phyloP scores from a whole-genome alignment of 2,888 invertebrate species.

The Halictus quadricinctus region DNA sequence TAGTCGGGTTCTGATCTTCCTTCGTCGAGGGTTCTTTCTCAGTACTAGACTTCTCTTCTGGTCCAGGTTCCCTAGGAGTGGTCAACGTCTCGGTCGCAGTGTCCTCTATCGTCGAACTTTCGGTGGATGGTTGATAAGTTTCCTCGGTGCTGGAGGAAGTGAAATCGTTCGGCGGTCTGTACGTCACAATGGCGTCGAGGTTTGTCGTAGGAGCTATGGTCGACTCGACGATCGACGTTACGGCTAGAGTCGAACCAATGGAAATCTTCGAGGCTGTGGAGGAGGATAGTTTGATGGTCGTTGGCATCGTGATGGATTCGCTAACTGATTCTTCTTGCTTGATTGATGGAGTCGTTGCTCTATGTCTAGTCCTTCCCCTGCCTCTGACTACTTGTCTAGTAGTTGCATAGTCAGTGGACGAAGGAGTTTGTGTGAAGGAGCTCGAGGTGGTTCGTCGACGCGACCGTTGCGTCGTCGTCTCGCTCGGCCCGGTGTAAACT shows the following conservation, averaged over 20 bases:
- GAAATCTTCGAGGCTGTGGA: not conserved
- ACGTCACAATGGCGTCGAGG: not conserved
- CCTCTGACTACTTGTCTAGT: not conserved
- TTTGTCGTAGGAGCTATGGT: not conserved
- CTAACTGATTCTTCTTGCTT: not conserved
- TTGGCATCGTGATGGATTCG: not conserved
- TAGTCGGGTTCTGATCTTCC: not conserved
- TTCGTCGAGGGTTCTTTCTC: not conserved
- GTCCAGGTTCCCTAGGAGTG: not conserved
- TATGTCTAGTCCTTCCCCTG: not conserved
- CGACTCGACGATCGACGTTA: not conserved
- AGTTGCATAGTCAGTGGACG: not conserved
- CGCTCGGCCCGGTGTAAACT: not conserved
- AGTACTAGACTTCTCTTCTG: not conserved
- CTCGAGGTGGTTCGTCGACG: not conserved
- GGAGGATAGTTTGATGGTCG: not conserved
- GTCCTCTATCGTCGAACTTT: not conserved
- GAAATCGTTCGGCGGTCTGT: not conserved
- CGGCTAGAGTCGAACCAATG: not conserved
- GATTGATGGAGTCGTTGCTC: not conserved
- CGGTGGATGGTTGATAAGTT: not conserved
- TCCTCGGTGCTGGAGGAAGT: not conserved
- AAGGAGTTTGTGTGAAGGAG: not conserved
- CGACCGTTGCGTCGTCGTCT: not conserved
- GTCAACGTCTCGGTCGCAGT: not conserved